Base-by-base conservation (phyloP, 2,113 vertebrate species). In the Oophaga pumilio region DNA sequence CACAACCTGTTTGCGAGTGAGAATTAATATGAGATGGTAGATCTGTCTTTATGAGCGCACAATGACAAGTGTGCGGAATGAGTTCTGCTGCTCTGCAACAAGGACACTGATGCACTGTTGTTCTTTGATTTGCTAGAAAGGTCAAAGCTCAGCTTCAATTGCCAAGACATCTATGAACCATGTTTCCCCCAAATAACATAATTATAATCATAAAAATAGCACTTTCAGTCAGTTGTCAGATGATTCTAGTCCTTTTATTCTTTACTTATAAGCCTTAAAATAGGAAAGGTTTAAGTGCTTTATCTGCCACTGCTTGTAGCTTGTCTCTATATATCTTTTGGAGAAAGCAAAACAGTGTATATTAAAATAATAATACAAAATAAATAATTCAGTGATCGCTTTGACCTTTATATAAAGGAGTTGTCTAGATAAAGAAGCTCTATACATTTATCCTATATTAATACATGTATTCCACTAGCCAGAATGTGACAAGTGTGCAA, bases 61-160 rank as follows among this genome's bases (percentile, higher is more conserved):
- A 87, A 76, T 71, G 69, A 78, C 79, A 86, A 82, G 60, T 74
- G 43, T 64, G 50, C 1, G 84, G 66, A 62, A 28, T 26, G 15
- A 62, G 14, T 13, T 89, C 64, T 88, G 60, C 43, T 82, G 0
- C 73, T 74, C 73, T 84, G 77, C 33, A 79, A 89, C 78, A 64
- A 90, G 71, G 71, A 62, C 28, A 84, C 62, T 5, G 84, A 76
- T 74, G 89, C 83, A 76, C 57, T 89, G 64, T 88, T 89, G 50
- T 28, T 4, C 69, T 59, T 82, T 22, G 64, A 73, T 89, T 90
- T 73, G 59, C 76, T 91, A 85, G 88, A 89, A 89, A 89, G 87
- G 90, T 90, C 88, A 90, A 88, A 85, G 85, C 62, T 88, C 71
- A 89, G 91, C 90, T 71, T 85, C 88, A 88, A 82, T 85, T 88